Conservation (phyloP, 2,797 vertebrate genomes). For the Rhinogobio ventralis region DNA sequence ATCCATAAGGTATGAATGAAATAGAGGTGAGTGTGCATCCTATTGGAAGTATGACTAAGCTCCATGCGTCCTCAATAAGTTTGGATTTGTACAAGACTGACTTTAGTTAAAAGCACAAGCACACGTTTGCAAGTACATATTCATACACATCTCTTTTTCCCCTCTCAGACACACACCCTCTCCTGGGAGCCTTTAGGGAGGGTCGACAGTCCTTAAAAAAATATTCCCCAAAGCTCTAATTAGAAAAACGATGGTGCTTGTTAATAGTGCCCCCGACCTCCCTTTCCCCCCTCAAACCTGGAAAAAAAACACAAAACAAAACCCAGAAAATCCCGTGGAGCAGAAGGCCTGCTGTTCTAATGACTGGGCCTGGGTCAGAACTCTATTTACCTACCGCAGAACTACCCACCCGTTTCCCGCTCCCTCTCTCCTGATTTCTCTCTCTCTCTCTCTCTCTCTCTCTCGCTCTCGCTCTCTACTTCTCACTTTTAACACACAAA, state of each 20-base stretch:
- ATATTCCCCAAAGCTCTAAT: slow-evolving; percentile 84
- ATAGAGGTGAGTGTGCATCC: slow-evolving; percentile 26
- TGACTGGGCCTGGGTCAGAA: slow-evolving; percentile 77
- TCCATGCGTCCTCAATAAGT: slow-evolving; percentile 49
- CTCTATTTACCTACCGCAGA: slow-evolving; percentile 85
- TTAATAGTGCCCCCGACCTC: slow-evolving; percentile 70
- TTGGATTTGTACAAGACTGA: slow-evolving; percentile 53
- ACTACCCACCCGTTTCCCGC: slow-evolving; percentile 59
- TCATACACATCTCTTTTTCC: slow-evolving; percentile 34
- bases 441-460: slow-evolving; percentile 54
- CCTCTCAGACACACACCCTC: slow-evolving; percentile 45
- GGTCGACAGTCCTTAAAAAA: slow-evolving; percentile 78
- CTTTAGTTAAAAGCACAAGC: slow-evolving; percentile 47
- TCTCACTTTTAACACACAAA: slow-evolving; percentile 43
- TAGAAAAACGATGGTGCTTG: slow-evolving; percentile 81
- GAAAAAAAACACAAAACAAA: slow-evolving; percentile 60
- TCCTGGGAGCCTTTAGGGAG: slow-evolving; percentile 74
- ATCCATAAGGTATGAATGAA: slow-evolving; percentile 24
- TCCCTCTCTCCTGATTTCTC: slow-evolving; percentile 62
- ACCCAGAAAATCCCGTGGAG: slow-evolving; percentile 66
- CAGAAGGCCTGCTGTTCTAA: slow-evolving; percentile 72
- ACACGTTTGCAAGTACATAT: slow-evolving; percentile 2
- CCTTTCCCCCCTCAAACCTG: slow-evolving; percentile 22
- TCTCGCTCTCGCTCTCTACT: slow-evolving; percentile 62
- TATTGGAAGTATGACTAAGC: slow-evolving; percentile 44